phyloP scores from a whole-genome alignment of 2,888 invertebrate species.

The Tetanocera ferruginea region DNA sequence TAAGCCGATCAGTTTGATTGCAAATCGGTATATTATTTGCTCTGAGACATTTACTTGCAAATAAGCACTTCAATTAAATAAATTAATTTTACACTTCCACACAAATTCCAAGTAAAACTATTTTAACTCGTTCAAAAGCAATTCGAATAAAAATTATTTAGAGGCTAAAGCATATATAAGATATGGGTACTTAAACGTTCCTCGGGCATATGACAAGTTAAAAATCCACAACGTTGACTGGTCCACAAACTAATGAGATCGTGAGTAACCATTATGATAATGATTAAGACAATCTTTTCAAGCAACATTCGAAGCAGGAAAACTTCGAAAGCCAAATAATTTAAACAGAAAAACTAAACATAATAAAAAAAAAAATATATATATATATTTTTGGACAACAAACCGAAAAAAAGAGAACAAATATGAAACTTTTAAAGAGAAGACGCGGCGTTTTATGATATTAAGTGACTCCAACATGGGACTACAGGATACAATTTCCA shows the following conservation, averaged over 20 bases:
- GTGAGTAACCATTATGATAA: background rate
- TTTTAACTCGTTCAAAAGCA: too few relatives aligned
- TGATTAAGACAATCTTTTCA: background rate
- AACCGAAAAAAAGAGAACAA: constrained; percentile 39
- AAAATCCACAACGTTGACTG: background rate
- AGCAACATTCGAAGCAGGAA: background rate
- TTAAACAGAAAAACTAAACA: constrained; percentile 30
- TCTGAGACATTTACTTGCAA: too few relatives aligned
- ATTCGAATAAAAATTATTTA: too few relatives aligned
- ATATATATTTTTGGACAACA: constrained; percentile 20
- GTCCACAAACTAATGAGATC: background rate
- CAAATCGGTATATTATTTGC: too few relatives aligned
- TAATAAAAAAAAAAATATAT: constrained; percentile 27
- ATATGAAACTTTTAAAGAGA: constrained; percentile 20
- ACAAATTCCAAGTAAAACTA: too few relatives aligned
- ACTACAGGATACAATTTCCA: constrained; percentile 20
- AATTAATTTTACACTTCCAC: too few relatives aligned
- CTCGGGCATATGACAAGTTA: background rate
- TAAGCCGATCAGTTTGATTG: too few relatives aligned
- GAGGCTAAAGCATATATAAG: too few relatives aligned
- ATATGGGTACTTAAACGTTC: too few relatives aligned
- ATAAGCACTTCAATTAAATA: too few relatives aligned
- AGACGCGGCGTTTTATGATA: constrained; percentile 7
- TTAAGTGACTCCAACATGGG: constrained; percentile 27
- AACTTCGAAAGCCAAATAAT: background rate